These are phyloP conservation scores for Maconellicoccus hirsutus DNA, from an alignment of 1,140 invertebrate species.

Conservation along the genomic window DNA sequence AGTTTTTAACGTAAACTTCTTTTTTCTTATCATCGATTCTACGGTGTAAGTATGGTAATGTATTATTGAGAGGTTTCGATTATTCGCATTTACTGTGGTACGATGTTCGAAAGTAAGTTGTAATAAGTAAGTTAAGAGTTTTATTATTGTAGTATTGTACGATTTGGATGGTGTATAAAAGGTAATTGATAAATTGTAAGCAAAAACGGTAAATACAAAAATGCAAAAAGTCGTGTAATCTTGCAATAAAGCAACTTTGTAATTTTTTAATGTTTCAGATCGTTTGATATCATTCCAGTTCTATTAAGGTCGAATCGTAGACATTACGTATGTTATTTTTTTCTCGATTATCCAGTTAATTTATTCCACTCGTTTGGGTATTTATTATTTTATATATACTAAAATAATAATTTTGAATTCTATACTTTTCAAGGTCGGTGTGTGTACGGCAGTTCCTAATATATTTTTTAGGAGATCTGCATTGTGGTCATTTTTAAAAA, in stretches of 20 bases:
- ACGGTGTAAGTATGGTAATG: constrained; percentile 3
- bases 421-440: background rate
- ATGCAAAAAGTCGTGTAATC: background rate
- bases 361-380: constrained; percentile 1
- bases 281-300: constrained; percentile 8
- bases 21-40: background rate
- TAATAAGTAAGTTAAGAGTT: background rate
- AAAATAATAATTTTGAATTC: constrained; percentile 1
- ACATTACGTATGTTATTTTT: background rate
- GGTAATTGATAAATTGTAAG: background rate
- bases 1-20: background rate
- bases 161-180: background rate
- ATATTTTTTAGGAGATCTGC: background rate
- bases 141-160: background rate
- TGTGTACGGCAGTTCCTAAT: background rate
- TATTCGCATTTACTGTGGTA: constrained; percentile 1
- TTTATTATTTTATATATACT: background rate
- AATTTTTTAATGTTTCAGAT: constrained; percentile 9
- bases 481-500: background rate
- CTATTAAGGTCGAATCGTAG: constrained; percentile 9
- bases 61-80: background rate
- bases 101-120: constrained; percentile 4
- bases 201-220: background rate
- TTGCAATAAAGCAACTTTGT: constrained; percentile 2
- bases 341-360: background rate